phyloP scores from a whole-genome alignment of 2,113 vertebrate genomes.

The Elephas maximus region DNA sequence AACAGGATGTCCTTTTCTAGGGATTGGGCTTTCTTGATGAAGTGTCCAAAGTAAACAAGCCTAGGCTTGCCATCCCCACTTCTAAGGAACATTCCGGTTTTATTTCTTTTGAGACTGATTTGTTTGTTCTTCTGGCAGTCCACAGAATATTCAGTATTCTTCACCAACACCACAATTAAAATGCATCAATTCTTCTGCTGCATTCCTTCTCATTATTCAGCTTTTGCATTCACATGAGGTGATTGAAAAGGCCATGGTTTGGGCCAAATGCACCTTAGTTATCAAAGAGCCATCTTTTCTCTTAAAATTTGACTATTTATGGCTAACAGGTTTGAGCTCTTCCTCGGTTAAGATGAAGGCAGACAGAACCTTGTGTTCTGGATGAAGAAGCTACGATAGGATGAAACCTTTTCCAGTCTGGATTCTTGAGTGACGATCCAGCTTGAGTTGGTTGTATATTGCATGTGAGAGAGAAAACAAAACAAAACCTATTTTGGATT shows the following conservation, averaged over 20 bases:
- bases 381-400: not conserved
- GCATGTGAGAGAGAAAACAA: not conserved
- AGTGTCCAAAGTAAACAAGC: no score
- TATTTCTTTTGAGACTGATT: no score
- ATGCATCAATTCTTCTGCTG: no score
- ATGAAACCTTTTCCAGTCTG: not conserved
- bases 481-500: not conserved
- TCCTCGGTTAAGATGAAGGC: not conserved
- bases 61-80: no score
- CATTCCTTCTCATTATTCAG: not conserved
- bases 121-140: no score
- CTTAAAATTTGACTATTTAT: not conserved
- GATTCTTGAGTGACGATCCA: not conserved
- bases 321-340: not conserved
- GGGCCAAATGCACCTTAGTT: not conserved
- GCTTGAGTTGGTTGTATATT: not conserved
- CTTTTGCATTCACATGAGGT: not conserved
- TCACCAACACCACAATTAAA: no score
- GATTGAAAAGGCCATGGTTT: not conserved
- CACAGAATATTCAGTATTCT: no score
- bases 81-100: no score
- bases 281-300: not conserved
- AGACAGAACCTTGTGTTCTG: not conserved
- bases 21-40: no score
- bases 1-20: no score